Percentiles rank a stretch among this genome's conserved stretches.
Conservation (phyloP, 2,888 invertebrate genomes). For the Nebria brevicollis region DNA sequence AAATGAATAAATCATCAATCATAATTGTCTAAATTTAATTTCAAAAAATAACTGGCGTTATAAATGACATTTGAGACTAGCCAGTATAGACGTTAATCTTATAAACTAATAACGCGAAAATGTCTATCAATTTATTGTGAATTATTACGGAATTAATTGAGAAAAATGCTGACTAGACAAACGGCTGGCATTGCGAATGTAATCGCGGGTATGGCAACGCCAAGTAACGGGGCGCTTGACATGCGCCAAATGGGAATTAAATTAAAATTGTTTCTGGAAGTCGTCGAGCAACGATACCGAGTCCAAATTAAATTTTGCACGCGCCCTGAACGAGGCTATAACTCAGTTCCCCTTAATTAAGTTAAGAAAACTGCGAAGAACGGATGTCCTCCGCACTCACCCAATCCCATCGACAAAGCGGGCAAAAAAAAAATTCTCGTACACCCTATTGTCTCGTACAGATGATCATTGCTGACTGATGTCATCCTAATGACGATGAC, state of each 20-base stretch:
- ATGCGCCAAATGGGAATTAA: slow-evolving; percentile 38
- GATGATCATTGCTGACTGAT: slow-evolving; percentile 4
- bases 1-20: neutral
- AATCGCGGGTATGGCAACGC: neutral
- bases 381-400: neutral
- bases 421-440: neutral
- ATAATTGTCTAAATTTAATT: neutral
- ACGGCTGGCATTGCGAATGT: neutral
- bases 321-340: slow-evolving; percentile 50
- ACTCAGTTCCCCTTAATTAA: slow-evolving; percentile 55
- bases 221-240: slow-evolving; percentile 12
- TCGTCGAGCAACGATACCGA: slow-evolving; percentile 23
- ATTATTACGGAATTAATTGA: neutral
- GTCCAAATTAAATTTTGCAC: slow-evolving; percentile 45
- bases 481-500: neutral
- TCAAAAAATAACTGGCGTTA: neutral
- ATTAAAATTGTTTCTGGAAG: slow-evolving; percentile 37
- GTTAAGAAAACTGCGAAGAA: slow-evolving; percentile 54
- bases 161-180: slow-evolving; percentile 1
- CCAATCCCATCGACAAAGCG: neutral
- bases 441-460: neutral
- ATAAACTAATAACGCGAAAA: neutral
- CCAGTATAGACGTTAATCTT: neutral
- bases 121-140: neutral
- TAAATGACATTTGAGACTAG: too few species aligned